Conservation (phyloP, 92 coral and sea anemone species). For the Epizoanthus scotinus region DNA sequence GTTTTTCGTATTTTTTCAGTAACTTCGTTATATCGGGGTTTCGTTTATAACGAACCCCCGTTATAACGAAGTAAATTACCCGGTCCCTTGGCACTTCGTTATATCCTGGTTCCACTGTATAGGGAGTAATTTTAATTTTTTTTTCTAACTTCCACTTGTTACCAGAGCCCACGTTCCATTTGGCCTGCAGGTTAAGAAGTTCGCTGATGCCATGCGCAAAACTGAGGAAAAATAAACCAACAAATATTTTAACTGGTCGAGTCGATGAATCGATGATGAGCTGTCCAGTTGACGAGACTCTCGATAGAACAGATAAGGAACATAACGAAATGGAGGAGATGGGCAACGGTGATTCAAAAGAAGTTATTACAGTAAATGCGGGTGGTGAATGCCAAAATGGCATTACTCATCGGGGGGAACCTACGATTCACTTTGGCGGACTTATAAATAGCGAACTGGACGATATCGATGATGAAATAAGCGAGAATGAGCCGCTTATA, state of each 20-base stretch:
- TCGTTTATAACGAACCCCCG: no score
- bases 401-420: neutral
- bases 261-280: neutral
- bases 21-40: no score
- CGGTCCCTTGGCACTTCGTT: no score
- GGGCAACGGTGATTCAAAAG: neutral
- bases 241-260: constrained; percentile 1
- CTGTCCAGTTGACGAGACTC: neutral
- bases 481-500: constrained; percentile 62
- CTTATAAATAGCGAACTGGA: constrained; percentile 3
- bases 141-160: no score
- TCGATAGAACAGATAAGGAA: neutral
- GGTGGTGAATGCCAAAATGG: neutral
- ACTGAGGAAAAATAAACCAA: neutral
- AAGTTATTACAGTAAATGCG: neutral
- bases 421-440: constrained; percentile 17
- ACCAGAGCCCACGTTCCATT: no score
- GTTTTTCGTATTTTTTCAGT: no score
- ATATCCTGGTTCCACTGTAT: no score
- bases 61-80: no score
- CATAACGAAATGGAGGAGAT: constrained; percentile 11
- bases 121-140: no score
- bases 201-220: constrained; percentile 33
- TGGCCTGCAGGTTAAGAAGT: neutral
- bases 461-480: constrained; percentile 11